These are phyloP conservation scores for Bubo scandiacus DNA, from an alignment of 2,113 vertebrate species.

Conservation along the genomic window DNA sequence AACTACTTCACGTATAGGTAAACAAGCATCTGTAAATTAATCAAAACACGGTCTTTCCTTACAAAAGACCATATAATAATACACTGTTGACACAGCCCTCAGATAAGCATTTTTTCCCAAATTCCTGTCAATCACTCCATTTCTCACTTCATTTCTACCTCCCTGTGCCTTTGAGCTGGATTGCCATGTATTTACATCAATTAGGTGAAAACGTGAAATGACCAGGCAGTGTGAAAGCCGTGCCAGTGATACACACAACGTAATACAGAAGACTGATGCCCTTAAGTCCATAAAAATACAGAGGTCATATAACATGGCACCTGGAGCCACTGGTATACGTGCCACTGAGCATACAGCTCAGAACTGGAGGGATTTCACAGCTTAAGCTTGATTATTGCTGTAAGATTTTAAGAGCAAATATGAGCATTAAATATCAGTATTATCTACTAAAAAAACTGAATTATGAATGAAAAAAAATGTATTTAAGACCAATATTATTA, in stretches of 20 bases:
- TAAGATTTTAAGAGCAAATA: not conserved
- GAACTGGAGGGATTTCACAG: not conserved
- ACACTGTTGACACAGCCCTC: not conserved
- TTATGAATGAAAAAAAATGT: not conserved
- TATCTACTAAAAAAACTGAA: not conserved
- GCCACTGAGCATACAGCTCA: not conserved
- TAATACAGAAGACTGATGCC: rapidly evolving
- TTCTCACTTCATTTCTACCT: not conserved
- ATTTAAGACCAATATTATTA: not conserved
- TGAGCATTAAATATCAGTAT: not conserved
- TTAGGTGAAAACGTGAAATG: not conserved
- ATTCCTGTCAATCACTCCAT: not conserved
- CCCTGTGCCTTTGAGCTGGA: not conserved
- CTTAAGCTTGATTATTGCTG: not conserved
- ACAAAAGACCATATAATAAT: not conserved
- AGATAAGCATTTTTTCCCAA: not conserved
- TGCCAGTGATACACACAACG: not conserved
- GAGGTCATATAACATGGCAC: not conserved
- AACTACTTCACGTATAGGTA: not conserved
- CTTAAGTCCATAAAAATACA: not conserved
- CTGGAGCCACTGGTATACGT: not conserved
- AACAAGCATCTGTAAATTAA: not conserved
- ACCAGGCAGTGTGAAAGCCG: not conserved
- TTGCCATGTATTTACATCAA: not conserved
- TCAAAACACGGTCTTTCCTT: not conserved